A percentile compares a stretch with the other conserved stretches of the same genome.
Evolutionary conservation across 2,797 vertebrate genomes (phyloP).

Genomic region (Margarornis squamiger): DNA sequence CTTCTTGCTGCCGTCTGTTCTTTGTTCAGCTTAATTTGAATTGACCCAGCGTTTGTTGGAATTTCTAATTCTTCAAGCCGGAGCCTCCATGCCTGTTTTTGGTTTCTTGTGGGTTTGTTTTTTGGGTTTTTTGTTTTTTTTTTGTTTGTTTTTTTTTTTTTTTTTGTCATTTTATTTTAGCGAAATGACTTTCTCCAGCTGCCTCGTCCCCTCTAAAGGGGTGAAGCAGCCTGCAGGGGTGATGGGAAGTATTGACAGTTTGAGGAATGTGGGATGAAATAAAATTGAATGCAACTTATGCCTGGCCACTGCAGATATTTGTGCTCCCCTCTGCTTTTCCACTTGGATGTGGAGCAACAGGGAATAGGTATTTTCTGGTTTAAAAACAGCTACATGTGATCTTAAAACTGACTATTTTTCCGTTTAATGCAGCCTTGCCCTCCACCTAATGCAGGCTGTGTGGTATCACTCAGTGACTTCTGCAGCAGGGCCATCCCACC

Average conservation of each 20-base stretch:
- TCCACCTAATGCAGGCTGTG: background rate
- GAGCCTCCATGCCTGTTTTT: background rate
- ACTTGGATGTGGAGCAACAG: background rate
- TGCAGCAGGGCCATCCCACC: background rate
- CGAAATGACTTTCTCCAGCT: conserved; percentile 43
- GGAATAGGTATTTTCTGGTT: background rate
- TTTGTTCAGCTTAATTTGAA: conserved; percentile 46
- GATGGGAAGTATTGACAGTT: background rate
- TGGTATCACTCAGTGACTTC: background rate
- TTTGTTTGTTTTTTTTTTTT: background rate
- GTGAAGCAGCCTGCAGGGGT: background rate
- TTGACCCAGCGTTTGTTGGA: conserved; percentile 45
- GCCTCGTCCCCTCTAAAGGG: background rate
- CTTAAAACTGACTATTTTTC: background rate
- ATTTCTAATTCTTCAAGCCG: conserved; percentile 29
- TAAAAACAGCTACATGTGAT: background rate
- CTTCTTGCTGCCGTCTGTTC: conserved; percentile 7
- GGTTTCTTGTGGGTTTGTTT: background rate
- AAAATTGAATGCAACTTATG: background rate
- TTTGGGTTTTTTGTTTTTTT: background rate
- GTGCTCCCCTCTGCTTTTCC: background rate
- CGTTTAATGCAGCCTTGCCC: background rate
- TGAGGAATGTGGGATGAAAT: background rate
- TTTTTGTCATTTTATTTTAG: background rate
- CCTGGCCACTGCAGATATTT: background rate